phyloP scores from a whole-genome alignment of 2,797 vertebrate genomes.

The Cygnus olor region DNA sequence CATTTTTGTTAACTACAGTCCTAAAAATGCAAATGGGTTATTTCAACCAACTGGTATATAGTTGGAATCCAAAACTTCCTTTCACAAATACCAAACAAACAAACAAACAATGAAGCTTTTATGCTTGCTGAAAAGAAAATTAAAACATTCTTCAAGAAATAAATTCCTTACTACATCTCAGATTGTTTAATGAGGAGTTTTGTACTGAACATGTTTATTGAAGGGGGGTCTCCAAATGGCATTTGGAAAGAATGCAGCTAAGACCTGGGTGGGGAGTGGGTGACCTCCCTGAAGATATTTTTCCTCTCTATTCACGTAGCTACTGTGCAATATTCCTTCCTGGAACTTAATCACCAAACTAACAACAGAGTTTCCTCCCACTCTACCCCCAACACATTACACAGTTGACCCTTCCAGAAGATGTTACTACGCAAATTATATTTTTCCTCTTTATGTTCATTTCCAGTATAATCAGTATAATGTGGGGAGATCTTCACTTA shows the following conservation, averaged over 20 bases:
- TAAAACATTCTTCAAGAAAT: neutral
- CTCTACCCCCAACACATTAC: neutral
- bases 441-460: neutral
- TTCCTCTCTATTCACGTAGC: neutral
- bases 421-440: neutral
- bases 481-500: neutral
- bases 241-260: neutral
- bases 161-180: neutral
- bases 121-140: neutral
- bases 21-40: neutral
- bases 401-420: neutral
- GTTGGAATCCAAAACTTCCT: neutral
- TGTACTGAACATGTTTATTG: neutral
- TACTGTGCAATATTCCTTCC: slow-evolving; percentile 11
- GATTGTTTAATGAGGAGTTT: neutral
- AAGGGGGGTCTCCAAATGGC: neutral
- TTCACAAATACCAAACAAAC: neutral
- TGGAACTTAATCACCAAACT: slow-evolving; percentile 33
- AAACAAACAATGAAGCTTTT: neutral
- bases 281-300: slow-evolving; percentile 22
- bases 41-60: neutral
- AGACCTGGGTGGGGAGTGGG: neutral
- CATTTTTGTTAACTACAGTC: neutral
- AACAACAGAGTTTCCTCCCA: slow-evolving; percentile 5
- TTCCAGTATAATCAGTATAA: neutral